phyloP scores from a whole-genome alignment of 1,140 invertebrate genomes.

The Lasioglossum baleicum region DNA sequence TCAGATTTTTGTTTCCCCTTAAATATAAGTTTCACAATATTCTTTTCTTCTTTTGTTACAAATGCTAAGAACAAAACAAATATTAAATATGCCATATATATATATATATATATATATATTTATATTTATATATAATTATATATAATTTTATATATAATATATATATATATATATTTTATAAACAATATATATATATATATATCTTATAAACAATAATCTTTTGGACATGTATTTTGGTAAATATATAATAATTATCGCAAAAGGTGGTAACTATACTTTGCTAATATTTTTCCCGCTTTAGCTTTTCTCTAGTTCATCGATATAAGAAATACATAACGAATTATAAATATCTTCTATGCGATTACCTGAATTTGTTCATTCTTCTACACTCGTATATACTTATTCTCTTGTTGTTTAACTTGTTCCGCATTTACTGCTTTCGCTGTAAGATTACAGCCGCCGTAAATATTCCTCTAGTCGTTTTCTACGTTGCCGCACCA shows the following conservation, averaged over 20 bases:
- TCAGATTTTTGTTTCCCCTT: constrained; percentile 12
- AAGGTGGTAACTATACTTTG: constrained; percentile 42
- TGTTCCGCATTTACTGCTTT: constrained; percentile 91
- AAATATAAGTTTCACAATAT: constrained; percentile 34
- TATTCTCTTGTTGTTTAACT: too few species aligned
- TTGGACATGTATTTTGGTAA: constrained; percentile 52
- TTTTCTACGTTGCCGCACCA: constrained; percentile 87
- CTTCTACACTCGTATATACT: too few species aligned
- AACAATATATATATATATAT: too few species aligned
- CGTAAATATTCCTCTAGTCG: constrained; percentile 88
- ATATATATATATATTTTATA: too few species aligned
- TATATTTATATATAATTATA: too few species aligned
- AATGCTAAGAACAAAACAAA: constrained; percentile 28
- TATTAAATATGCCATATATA: constrained; percentile 31
- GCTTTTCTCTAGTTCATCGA: neutral
- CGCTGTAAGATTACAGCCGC: constrained; percentile 85
- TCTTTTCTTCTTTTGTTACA: neutral
- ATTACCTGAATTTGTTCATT: constrained; percentile 22
- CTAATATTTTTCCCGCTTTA: constrained; percentile 45
- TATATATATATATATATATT: constrained; percentile 48
- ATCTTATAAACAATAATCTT: too few species aligned
- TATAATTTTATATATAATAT: too few species aligned
- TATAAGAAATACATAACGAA: constrained; percentile 52
- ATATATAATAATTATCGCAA: constrained; percentile 19
- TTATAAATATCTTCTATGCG: constrained; percentile 40